phyloP scores from a whole-genome alignment of 2,797 vertebrate species.

The Parotocinclus haroldoi region DNA sequence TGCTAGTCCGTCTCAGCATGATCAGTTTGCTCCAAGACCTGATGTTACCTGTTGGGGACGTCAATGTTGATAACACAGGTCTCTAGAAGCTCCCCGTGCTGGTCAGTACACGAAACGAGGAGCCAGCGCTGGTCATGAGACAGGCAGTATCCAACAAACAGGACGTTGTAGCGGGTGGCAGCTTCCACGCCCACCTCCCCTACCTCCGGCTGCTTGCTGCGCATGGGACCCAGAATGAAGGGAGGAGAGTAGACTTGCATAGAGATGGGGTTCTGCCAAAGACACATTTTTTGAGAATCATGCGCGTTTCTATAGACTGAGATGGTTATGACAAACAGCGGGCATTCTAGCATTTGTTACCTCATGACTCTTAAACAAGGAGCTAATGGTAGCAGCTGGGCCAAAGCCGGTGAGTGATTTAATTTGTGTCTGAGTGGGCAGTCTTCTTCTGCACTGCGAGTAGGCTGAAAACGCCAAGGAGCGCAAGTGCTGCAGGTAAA shows the following conservation, averaged over 20 bases:
- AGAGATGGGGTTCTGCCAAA: conserved; percentile 81
- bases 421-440: conserved; percentile 90
- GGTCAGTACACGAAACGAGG: conserved; percentile 94
- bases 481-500: conserved; percentile 94
- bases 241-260: conserved; percentile 89
- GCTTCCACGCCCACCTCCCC: conserved; percentile 89
- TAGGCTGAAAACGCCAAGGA: conserved; percentile 94
- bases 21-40: no score
- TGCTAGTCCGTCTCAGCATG: no score
- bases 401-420: conserved; percentile 96
- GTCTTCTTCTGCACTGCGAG: conserved; percentile 88
- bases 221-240: conserved; percentile 87
- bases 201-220: conserved; percentile 86
- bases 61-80: conserved; percentile 94
- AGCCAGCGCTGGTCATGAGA: conserved; percentile 98
- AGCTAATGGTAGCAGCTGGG: conserved; percentile 83
- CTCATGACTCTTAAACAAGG: conserved; percentile 84
- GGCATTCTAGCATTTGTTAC: conserved; percentile 57
- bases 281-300: conserved; percentile 2
- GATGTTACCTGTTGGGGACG: conserved; percentile 86
- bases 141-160: conserved; percentile 94
- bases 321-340: no score
- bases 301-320: no score
- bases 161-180: conserved; percentile 87
- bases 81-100: conserved; percentile 91